A percentile compares a stretch with the other conserved stretches of the same genome.
Evolutionary conservation across 2,797 vertebrate genomes (phyloP).

Genomic region (Thamnophis elegans): DNA sequence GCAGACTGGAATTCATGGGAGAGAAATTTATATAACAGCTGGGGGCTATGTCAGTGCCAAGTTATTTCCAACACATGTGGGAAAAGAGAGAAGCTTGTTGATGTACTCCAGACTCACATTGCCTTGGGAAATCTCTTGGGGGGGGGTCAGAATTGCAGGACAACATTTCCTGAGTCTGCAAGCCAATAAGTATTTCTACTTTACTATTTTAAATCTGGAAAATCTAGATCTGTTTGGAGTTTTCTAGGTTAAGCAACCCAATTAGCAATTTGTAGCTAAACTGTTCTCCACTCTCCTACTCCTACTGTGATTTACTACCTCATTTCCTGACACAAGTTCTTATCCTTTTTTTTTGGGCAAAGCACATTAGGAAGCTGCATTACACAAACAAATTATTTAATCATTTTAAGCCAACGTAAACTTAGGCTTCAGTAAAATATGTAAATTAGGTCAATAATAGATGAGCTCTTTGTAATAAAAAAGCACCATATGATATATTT

Average conservation of each 20-base stretch:
- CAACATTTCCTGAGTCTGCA: not conserved
- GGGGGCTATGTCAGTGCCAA: not conserved
- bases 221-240: not conserved
- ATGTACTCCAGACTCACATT: not conserved
- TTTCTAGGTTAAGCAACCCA: not conserved
- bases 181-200: not conserved
- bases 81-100: not conserved
- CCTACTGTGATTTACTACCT: not conserved
- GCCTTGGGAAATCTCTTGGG: not conserved
- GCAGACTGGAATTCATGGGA: not conserved
- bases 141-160: not conserved
- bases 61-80: not conserved
- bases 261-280: not conserved
- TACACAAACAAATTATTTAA: not conserved
- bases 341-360: not conserved
- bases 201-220: not conserved
- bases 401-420: not conserved
- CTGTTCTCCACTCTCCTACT: not conserved
- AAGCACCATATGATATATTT: not conserved
- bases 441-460: not conserved
- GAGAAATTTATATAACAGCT: slow-evolving; percentile 29
- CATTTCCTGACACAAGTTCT: not conserved
- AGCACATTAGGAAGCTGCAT: not conserved
- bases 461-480: not conserved
- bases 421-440: not conserved